These are phyloP conservation scores for Cylloceria caligata DNA, from an alignment of 2,888 invertebrate species.

Conservation along the genomic window DNA sequence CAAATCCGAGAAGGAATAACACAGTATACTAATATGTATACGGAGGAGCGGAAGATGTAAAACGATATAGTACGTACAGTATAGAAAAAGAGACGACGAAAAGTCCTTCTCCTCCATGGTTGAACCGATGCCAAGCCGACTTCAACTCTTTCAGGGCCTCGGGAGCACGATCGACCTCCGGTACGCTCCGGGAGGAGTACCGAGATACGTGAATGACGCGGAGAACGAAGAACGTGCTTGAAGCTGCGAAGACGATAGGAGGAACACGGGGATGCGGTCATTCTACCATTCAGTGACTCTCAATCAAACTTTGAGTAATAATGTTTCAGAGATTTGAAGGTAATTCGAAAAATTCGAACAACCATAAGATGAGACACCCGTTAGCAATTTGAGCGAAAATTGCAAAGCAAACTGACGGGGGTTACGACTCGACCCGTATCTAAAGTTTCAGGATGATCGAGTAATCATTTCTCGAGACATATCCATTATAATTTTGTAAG, in stretches of 20 bases:
- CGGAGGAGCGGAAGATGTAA: background rate
- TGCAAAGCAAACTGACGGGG: no score
- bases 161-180: slow-evolving; percentile 52
- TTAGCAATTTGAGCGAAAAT: no score
- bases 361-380: no score
- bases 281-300: slow-evolving; percentile 63
- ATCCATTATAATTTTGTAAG: no score
- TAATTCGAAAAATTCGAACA: no score
- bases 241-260: slow-evolving; percentile 30
- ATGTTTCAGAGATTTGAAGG: no score
- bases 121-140: slow-evolving; percentile 25
- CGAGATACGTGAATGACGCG: slow-evolving; percentile 28
- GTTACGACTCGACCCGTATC: no score
- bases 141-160: slow-evolving; percentile 37
- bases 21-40: background rate
- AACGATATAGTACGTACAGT: background rate
- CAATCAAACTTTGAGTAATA: slow-evolving; percentile 35
- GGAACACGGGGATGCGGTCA: slow-evolving; percentile 40
- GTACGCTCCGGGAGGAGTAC: slow-evolving; percentile 52
- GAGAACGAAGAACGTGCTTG: slow-evolving; percentile 47
- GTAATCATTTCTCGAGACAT: no score
- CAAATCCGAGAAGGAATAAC: slow-evolving; percentile 44
- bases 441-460: no score
- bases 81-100: slow-evolving; percentile 21
- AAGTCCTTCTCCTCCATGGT: slow-evolving; percentile 17